Evolutionary conservation across 2,888 invertebrate species (phyloP).

Genomic region (Myopa testacea): DNA sequence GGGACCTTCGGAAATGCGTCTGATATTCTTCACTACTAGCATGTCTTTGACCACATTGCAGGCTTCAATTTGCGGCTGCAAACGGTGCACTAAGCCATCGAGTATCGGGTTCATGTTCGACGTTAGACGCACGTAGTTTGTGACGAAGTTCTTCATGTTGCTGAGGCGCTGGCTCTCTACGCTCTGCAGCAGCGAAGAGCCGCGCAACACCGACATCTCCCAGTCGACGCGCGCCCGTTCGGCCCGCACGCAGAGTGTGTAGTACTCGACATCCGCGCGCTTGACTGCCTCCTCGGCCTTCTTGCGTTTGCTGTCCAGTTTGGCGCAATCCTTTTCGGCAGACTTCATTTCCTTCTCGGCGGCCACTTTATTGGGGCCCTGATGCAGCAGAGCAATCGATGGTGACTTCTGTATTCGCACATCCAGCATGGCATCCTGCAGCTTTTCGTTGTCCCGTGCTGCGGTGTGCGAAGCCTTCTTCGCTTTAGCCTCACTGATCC

Average conservation of each 20-base stretch:
- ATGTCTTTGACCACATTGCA: conserved; percentile 68
- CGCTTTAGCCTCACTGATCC: conserved; percentile 86
- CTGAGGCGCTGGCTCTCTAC: conserved; percentile 90
- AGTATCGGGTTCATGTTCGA: conserved; percentile 83
- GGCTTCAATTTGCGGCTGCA: conserved; percentile 64
- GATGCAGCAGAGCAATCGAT: conserved; percentile 66
- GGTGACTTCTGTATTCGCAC: conserved; percentile 70
- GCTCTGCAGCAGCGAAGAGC: conserved; percentile 86
- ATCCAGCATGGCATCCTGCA: conserved; percentile 81
- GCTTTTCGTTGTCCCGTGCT: conserved; percentile 90
- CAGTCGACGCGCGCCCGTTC: conserved; percentile 91
- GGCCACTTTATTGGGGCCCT: conserved; percentile 62
- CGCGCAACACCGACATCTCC: conserved; percentile 90
- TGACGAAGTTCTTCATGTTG: conserved; percentile 80
- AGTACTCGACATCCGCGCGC: conserved; percentile 93
- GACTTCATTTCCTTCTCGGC: conserved; percentile 69
- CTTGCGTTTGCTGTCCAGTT: conserved; percentile 88
- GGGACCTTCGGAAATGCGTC: conserved; percentile 70
- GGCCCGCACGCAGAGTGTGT: conserved; percentile 89
- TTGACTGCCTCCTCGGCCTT: conserved; percentile 92
- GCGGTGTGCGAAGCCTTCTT: conserved; percentile 90
- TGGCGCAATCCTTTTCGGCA: conserved; percentile 76
- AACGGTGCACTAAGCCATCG: conserved; percentile 72
- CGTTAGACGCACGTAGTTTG: conserved; percentile 75
- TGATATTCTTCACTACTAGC: conserved; percentile 66